Conservation (phyloP, 2,797 vertebrate genomes). For the Mastacembelus armatus region DNA sequence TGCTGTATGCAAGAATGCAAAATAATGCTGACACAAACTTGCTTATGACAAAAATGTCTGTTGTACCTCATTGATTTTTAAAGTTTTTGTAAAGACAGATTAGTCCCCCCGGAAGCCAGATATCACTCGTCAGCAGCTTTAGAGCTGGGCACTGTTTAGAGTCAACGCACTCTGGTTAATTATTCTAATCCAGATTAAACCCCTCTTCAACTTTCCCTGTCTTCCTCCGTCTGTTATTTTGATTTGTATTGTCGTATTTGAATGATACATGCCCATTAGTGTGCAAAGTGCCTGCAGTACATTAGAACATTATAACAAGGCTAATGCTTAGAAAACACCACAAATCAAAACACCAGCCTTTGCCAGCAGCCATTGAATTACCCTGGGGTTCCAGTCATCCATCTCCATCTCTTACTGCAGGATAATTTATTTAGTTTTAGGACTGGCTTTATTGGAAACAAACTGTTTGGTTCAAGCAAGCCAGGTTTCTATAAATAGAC, state of each 20-base stretch:
- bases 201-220: constrained; percentile 14
- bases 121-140: not conserved
- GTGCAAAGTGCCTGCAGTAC: constrained; percentile 7
- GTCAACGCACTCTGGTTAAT: constrained; percentile 37
- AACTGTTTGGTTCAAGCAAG: too few species aligned
- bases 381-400: not conserved
- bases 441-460: constrained; percentile 6
- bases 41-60: constrained; percentile 25
- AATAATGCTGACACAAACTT: constrained; percentile 35
- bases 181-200: constrained; percentile 56
- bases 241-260: not conserved
- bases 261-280: constrained; percentile 1
- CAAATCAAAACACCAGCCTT: constrained; percentile 17
- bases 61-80: constrained; percentile 1
- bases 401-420: not conserved
- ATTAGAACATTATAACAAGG: constrained; percentile 6
- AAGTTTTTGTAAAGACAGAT: constrained; percentile 11
- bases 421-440: not conserved
- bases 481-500: too few species aligned
- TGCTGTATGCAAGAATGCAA: constrained; percentile 46
- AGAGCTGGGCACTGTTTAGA: constrained; percentile 6
- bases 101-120: not conserved
- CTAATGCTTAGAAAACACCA: constrained; percentile 13
- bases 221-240: not conserved
- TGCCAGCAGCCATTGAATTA: constrained; percentile 11